Evolutionary conservation across 2,888 invertebrate genomes (phyloP), one percentile per base, ranked within the genome.

Genomic region (Eubasilissa splendida): DNA sequence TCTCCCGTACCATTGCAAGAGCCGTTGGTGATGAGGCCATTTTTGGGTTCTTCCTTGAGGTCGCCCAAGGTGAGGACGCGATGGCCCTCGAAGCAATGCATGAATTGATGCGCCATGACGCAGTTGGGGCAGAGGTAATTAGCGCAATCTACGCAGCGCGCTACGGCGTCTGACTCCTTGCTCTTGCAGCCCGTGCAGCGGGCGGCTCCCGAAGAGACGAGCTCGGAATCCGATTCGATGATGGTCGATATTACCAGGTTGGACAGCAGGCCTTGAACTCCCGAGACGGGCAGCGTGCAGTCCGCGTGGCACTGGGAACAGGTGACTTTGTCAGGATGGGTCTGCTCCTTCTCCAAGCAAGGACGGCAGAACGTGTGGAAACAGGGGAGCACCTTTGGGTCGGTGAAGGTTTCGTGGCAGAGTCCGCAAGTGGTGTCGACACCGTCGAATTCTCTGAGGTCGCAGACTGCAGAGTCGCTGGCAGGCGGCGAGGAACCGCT

Each of bases 41-140:
- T 87, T 85, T 90, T 90, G 52, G 87, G 85, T 83, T 93, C 92
- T 85, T 94, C 92, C 87, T 94, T 94, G 77, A 93, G 86, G 84
- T 94, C 94, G 60, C 89, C 87, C 85, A 95, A 91, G 83, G 94
- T 92, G 85, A 96, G 92, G 82, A 98, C 97, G 80, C 97, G 94
- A 89, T 99, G 98, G 84, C 97, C 98, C 88, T 98, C 97, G 89
- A 99, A 99, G 88, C 98, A 99, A 89, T 98, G 98, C 98, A 99
- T 99, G 88, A 96, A 98, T 90, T 98, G 97, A 90, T 99, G 99
- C 84, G 99, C 99, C 94, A 98, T 98, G 86, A 97, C 97, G 93
- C 99, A 99, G 88, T 98, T 97, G 81, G 96, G 95, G 90, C 99
- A 99, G 85, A 99, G 93, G 88, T 96, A 97, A 88, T 97, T 97